These are phyloP conservation scores for Myripristis jacobus DNA, from an alignment of 2,797 vertebrate genomes.

Conservation along the genomic window DNA sequence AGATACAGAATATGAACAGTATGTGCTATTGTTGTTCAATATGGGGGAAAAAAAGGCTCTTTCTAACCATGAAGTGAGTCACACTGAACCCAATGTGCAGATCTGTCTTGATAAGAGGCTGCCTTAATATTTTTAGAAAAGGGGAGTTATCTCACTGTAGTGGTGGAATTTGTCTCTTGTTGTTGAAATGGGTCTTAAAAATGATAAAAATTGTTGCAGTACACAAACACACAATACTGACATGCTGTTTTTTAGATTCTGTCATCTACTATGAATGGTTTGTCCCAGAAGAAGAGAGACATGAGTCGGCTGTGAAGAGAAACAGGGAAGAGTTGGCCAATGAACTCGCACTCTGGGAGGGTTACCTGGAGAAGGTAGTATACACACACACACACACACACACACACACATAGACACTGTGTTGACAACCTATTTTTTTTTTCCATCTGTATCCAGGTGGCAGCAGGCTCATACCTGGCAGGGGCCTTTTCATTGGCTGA, in stretches of 20 bases:
- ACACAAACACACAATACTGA: slow-evolving; percentile 1
- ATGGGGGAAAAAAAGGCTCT: too few species aligned
- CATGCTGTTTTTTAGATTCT: slow-evolving; percentile 35
- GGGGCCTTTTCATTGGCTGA: slow-evolving; percentile 73
- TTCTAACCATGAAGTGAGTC: too few species aligned
- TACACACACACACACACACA: slow-evolving; percentile 6
- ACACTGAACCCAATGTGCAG: too few species aligned
- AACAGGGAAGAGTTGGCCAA: slow-evolving; percentile 67
- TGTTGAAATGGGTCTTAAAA: too few species aligned
- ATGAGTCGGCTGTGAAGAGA: slow-evolving; percentile 73
- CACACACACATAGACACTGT: not conserved
- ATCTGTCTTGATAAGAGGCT: too few species aligned
- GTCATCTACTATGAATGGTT: slow-evolving; percentile 72
- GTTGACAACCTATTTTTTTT: not conserved
- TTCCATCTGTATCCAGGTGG: slow-evolving; percentile 36
- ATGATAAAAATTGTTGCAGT: too few species aligned
- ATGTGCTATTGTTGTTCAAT: too few species aligned
- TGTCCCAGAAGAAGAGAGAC: slow-evolving; percentile 77
- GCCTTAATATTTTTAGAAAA: too few species aligned
- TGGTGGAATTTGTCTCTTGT: too few species aligned
- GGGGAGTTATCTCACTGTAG: too few species aligned
- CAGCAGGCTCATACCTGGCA: slow-evolving; percentile 61
- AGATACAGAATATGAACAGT: too few species aligned
- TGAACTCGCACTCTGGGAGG: slow-evolving; percentile 81
- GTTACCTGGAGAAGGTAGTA: slow-evolving; percentile 77